Evolutionary conservation across 2,888 invertebrate genomes (phyloP).

Genomic region (Meiosimyza decipiens): DNA sequence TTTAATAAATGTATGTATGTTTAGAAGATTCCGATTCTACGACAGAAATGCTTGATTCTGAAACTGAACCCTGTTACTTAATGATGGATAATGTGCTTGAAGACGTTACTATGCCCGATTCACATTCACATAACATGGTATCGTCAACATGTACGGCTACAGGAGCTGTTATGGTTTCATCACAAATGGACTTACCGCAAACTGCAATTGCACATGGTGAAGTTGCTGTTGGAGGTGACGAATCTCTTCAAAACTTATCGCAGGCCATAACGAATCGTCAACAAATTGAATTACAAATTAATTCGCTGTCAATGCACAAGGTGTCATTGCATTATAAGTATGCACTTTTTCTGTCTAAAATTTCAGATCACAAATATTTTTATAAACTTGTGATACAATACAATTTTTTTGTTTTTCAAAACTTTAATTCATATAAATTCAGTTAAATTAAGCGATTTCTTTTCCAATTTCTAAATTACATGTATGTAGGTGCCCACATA

Average conservation of each 20-base stretch:
- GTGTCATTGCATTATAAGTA: conserved; percentile 62
- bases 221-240: conserved; percentile 63
- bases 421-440: too few relatives aligned
- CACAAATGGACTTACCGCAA: conserved; percentile 45
- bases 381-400: too few relatives aligned
- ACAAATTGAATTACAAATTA: conserved; percentile 71
- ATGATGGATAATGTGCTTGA: conserved; percentile 83
- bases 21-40: conserved; percentile 77
- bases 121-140: conserved; percentile 76
- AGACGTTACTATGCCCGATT: conserved; percentile 74
- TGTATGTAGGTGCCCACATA: not conserved
- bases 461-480: not conserved
- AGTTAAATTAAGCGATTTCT: not conserved
- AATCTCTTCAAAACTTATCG: conserved; percentile 81
- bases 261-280: conserved; percentile 81
- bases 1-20: not conserved
- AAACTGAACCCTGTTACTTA: conserved; percentile 80
- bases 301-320: conserved; percentile 64
- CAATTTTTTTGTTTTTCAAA: too few relatives aligned
- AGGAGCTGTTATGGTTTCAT: conserved; percentile 67
- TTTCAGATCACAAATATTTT: not conserved
- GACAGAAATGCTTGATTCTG: conserved; percentile 81
- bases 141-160: conserved; percentile 68
- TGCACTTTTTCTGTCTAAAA: not conserved
- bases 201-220: conserved; percentile 66